Evolutionary conservation across 2,888 invertebrate genomes (phyloP).

Genomic region (Cyrtodaria siliqua): DNA sequence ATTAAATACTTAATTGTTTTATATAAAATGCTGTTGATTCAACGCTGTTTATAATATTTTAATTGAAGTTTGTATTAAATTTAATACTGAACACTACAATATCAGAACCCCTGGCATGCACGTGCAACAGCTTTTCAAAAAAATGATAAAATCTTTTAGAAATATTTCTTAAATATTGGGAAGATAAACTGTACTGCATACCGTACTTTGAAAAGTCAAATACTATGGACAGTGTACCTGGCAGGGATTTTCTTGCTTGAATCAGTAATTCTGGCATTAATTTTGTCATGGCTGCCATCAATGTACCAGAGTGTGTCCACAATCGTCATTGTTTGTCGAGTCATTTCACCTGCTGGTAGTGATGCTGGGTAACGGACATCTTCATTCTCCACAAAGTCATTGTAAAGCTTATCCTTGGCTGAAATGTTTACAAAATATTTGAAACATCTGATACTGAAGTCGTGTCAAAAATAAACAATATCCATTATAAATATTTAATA

Average conservation of each 20-base stretch:
- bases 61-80: constrained; percentile 5
- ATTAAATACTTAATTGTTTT: constrained; percentile 2
- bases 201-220: constrained; percentile 1
- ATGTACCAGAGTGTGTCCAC: constrained; percentile 17
- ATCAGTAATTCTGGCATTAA: constrained; percentile 7
- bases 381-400: constrained; percentile 10
- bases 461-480: constrained; percentile 4
- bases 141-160: neutral
- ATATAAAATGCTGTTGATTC: constrained; percentile 3
- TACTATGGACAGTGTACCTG: constrained; percentile 4
- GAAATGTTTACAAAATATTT: constrained; percentile 6
- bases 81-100: constrained; percentile 5
- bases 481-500: constrained; percentile 4
- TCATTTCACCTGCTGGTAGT: neutral
- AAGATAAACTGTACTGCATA: constrained; percentile 7
- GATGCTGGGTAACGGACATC: constrained; percentile 4
- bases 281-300: constrained; percentile 19
- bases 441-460: constrained; percentile 8
- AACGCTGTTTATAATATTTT: constrained; percentile 7
- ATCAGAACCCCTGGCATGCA: constrained; percentile 6
- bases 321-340: constrained; percentile 5
- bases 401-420: constrained; percentile 8
- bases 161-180: constrained; percentile 1
- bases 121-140: neutral
- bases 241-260: constrained; percentile 5